Evolutionary conservation across 2,797 vertebrate genomes (phyloP), one percentile per base, ranked within the genome.

Genomic region (Clamator glandarius): DNA sequence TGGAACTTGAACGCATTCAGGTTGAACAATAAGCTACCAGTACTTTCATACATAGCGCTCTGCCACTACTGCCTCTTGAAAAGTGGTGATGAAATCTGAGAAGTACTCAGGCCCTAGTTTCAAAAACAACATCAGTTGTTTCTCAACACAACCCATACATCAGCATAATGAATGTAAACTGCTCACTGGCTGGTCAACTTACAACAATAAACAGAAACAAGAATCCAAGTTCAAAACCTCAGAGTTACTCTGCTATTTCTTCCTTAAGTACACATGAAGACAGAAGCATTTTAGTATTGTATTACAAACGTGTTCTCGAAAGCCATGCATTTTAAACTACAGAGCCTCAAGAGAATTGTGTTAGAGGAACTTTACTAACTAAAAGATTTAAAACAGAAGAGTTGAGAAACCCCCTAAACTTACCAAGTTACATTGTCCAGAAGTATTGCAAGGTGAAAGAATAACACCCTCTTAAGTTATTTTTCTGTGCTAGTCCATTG

Each of bases 121-220:
- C 73, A 91, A 87, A 73, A 75, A 67, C 73, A 74, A 36, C 28
- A 62, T 41, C 39, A 66, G 61, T 73, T 36, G 36, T 87, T 96
- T 96, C 89, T 85, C 64, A 93, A 85, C 36, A 75, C 12, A 57
- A 63, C 41, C 44, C 88, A 81, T 50, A 72, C 24, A 89, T 72
- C 75, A 80, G 35, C 76, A 78, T 85, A 95, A 89, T 64, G 46
- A 93, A 78, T 64, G 54, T 55, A 28, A 92, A 82, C 36, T 77
- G 51, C 64, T 85, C 64, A 64, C 54, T 74, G 68, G 8, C 67
- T 93, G 72, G 36, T 68, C 82, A 93, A 35, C n/a, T 68, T 87
- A 75, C 3, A 89, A 72, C 19, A 90, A 84, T 15, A 77, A 91
- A 80, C 48, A 89, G 70, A 76, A 92, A 90, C 50, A 77, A 25